phyloP scores from a whole-genome alignment of 1,140 invertebrate genomes.

The Temnothorax curvispinosus region DNA sequence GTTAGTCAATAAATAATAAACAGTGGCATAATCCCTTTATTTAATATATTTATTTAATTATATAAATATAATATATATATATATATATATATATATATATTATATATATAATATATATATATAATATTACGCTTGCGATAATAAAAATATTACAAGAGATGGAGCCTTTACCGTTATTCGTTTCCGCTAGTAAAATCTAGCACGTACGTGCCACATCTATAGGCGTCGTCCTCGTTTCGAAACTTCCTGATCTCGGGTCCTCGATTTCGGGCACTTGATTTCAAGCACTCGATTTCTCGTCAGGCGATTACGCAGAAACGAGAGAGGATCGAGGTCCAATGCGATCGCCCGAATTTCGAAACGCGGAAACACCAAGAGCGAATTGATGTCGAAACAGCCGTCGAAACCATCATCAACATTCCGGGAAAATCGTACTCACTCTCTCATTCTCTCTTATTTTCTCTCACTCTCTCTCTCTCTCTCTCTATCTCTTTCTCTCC shows the following conservation, averaged over 20 bases:
- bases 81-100: constrained; percentile 62
- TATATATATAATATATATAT: constrained; percentile 56
- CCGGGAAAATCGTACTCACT: constrained; percentile 43
- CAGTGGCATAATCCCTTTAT: constrained; percentile 82
- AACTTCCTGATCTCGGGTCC: constrained; percentile 21
- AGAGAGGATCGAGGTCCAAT: neutral
- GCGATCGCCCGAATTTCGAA: constrained; percentile 62
- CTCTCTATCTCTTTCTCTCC: constrained; percentile 48
- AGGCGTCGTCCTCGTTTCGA: constrained; percentile 51
- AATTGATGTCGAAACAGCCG: constrained; percentile 76
- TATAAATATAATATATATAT: constrained; percentile 47
- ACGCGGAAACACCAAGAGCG: constrained; percentile 68
- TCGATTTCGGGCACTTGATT: neutral
- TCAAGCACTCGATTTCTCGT: neutral
- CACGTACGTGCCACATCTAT: constrained; percentile 59
- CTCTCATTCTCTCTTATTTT: neutral
- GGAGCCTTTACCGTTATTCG: constrained; percentile 81
- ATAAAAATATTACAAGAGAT: constrained; percentile 86
- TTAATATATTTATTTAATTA: constrained; percentile 80
- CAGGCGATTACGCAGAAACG: neutral
- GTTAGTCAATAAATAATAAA: constrained; percentile 85
- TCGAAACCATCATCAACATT: constrained; percentile 77
- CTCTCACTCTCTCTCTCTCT: constrained; percentile 4
- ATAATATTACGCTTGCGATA: constrained; percentile 82
- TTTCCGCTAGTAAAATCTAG: constrained; percentile 73